Evolutionary conservation across 2,113 vertebrate genomes (phyloP).

Genomic region (Sula dactylatra): DNA sequence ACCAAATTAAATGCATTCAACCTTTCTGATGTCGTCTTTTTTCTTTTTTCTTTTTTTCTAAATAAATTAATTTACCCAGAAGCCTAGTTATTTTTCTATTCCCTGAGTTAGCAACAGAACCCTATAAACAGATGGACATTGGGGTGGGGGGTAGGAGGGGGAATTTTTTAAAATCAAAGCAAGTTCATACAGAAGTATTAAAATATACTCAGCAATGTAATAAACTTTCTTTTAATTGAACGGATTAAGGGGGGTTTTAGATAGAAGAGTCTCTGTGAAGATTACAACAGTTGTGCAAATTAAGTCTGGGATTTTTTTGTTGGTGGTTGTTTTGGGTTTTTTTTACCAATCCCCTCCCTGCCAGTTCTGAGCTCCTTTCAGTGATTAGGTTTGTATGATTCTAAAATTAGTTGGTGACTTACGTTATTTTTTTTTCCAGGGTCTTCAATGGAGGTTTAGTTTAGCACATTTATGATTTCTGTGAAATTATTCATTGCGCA

Average conservation of each 20-base stretch:
- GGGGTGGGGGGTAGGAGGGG: too few species aligned
- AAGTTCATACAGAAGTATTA: neutral
- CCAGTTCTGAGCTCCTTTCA: neutral
- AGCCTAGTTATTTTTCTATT: neutral
- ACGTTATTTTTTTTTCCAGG: neutral
- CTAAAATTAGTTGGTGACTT: neutral
- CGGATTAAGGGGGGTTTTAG: neutral
- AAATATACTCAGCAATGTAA: neutral
- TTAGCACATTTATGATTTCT: neutral
- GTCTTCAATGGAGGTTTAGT: neutral
- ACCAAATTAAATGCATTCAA: neutral
- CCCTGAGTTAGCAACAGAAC: neutral
- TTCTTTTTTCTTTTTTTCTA: neutral
- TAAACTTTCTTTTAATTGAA: neutral
- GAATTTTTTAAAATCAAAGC: neutral
- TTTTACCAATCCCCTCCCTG: neutral
- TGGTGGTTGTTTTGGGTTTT: neutral
- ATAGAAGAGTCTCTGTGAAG: neutral
- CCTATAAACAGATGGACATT: neutral
- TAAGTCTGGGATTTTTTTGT: neutral
- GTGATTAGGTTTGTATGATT: neutral
- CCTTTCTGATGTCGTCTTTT: neutral
- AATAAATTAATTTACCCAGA: neutral
- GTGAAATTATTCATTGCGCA: neutral
- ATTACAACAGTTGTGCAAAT: neutral